Percentiles rank a stretch among this genome's conserved stretches.
These are phyloP conservation scores for Polyommatus iphigenia DNA, from an alignment of 2,888 invertebrate species.

Conservation along the genomic window DNA sequence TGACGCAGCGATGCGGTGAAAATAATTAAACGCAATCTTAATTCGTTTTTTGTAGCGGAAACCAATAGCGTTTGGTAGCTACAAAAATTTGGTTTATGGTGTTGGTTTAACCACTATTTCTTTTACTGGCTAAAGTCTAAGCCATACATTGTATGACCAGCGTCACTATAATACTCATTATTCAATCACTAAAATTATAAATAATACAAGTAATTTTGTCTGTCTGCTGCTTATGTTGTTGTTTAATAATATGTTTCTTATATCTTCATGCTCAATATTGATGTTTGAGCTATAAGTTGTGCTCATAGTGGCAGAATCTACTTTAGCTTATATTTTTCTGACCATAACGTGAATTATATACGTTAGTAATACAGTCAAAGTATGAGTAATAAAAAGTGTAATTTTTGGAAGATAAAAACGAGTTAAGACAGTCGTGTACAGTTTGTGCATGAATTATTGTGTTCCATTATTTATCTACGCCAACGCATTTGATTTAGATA, in stretches of 20 bases:
- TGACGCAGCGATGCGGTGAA: conserved; percentile 45
- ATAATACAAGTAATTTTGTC: too few relatives aligned
- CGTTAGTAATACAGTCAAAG: not conserved
- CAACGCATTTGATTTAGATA: conserved; percentile 25
- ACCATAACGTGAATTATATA: not conserved
- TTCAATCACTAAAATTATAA: too few relatives aligned
- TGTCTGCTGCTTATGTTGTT: too few relatives aligned
- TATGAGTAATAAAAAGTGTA: not conserved
- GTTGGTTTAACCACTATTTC: not conserved
- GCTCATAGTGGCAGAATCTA: not conserved
- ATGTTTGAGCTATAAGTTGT: too few relatives aligned
- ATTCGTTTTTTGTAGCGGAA: conserved; percentile 15
- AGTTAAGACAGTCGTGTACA: not conserved
- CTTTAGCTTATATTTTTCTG: not conserved
- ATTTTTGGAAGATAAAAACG: not conserved
- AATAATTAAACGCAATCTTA: conserved; percentile 35
- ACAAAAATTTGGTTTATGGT: not conserved
- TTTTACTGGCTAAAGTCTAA: too few relatives aligned
- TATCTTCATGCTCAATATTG: too few relatives aligned
- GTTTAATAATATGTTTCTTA: too few relatives aligned
- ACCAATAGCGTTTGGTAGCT: not conserved
- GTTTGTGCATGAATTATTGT: conserved; percentile 35
- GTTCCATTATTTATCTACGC: conserved; percentile 59
- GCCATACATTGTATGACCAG: too few relatives aligned
- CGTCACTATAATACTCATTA: too few relatives aligned